Evolutionary conservation across 2,113 vertebrate species (phyloP), one percentile per base, ranked within the genome.

Genomic region (Sorex fumeus): DNA sequence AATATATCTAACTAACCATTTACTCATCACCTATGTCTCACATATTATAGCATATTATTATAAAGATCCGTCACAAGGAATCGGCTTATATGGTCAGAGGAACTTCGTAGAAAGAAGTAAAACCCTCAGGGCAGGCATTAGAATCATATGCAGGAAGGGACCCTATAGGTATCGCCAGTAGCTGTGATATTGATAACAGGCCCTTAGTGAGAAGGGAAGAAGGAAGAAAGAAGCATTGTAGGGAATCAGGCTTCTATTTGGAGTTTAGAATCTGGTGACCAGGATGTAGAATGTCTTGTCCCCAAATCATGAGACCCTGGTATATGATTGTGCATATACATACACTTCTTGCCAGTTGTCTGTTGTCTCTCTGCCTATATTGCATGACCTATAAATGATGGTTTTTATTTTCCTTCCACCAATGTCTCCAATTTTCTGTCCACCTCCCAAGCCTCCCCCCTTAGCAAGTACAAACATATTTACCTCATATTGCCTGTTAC

Each of bases 31-130:
- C 47, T 50, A 50, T 50, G 9, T 50, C 13, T 50, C 47, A 50
- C 47, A 2, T 50, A 50, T 50, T 50, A 50, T 50, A 50, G 47
- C 47, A 50, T 40, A 40, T 40, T 18, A 36, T 36, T 70, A 34
- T 74, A 67, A 64, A 75, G 30, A 60, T 88, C 79, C 19, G 23
- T 79, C 30, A n/a, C 7, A 83, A 80, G 15, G n/a, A 89, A 62
- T 74, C 27, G 27, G 45, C 32, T 78, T 87, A 62, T 36, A 3
- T 62, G 79, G 50, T 82, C 5, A 32, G 36, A 30, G 57, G 16
- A 19, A 34, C 18, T 8, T n/a, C 0, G 28, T 50, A 25, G 18
- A 76, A 91, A 34, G 30, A 64, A 90, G 45, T 74, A 87, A 40
- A 66, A 57, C 82, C 77, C 67, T 21, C 10, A 43, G 53, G 18